Conservation (phyloP, 2,113 vertebrate genomes). For the Cervus canadensis region DNA sequence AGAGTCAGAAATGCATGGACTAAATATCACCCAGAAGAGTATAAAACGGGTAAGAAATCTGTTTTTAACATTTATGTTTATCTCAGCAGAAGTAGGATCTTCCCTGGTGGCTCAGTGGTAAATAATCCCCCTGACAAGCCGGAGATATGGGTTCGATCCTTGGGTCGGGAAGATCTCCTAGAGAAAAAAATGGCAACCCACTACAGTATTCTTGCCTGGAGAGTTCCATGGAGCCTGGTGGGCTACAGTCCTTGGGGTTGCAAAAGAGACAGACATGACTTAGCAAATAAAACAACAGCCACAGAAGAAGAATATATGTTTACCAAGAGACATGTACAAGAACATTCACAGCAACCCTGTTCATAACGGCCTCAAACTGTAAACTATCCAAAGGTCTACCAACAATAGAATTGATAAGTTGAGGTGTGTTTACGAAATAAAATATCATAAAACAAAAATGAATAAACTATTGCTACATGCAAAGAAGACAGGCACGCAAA, state of each 20-base stretch:
- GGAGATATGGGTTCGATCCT: neutral
- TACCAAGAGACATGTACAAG: neutral
- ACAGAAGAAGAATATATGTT: neutral
- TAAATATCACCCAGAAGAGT: neutral
- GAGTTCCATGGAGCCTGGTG: neutral
- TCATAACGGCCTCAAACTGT: neutral
- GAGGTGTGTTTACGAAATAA: neutral
- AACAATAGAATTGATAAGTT: neutral
- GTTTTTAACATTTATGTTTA: neutral
- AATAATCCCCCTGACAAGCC: neutral
- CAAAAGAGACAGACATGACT: neutral
- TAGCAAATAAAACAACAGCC: neutral
- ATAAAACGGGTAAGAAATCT: neutral
- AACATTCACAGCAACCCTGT: neutral
- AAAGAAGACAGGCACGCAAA: neutral
- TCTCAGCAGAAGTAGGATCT: neutral
- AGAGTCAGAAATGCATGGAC: neutral
- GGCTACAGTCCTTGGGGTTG: neutral
- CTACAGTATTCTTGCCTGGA: neutral
- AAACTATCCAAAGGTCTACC: neutral
- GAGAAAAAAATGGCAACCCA: neutral
- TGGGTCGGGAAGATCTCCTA: neutral
- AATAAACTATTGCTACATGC: neutral
- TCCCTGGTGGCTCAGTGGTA: neutral
- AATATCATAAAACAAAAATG: neutral